Base-by-base conservation (phyloP, 2,797 vertebrate species). In the Acropternis orthonyx region DNA sequence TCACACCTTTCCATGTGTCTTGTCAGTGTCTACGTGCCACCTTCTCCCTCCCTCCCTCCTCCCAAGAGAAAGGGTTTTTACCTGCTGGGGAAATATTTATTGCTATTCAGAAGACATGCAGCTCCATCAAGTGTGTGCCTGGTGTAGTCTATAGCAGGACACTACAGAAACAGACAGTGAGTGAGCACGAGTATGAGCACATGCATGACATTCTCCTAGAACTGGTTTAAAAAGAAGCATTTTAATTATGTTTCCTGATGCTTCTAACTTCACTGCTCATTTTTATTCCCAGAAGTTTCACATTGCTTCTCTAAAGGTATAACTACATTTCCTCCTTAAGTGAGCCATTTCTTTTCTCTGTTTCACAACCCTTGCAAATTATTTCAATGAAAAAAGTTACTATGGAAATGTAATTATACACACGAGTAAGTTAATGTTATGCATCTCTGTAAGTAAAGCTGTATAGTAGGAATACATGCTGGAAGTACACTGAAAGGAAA, bases 11-110 rank as follows among this genome's bases (percentile, higher is more conserved):
- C 71, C 23, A 4, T 5, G 2, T 41, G 49, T 23, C 91, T 37
- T 48, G 1, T 32, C 43, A 54, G 7, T 18, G 6, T 49, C 28
- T 12, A n/a, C 24, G 34, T 61, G 72, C 54, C 54, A n/a, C 46
- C 37, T 51, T 73, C 61, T 67, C 51, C 49, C 52, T 17, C 37
- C 39, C 54, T 65, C 55, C 61, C 67, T 65, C 51, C n/a, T 82
- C 65, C 76, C 54, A 68, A 23, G 6, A 63, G 26, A 66, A 92
- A 61, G 34, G 30, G 26, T 22, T 97, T 98, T 97, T 97, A 99
- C 99, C 99, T 99, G 98, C 99, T 99, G 80, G 99, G 99, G 92
- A 99, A 99, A 97, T 99, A 99, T 98, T 99, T 99, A 98, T 99
- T 99, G 98, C 99, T 99, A 98, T 99, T 99, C 97, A 99, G 98